Evolutionary conservation across 1,140 invertebrate genomes (phyloP).

Genomic region (Pinna nobilis): DNA sequence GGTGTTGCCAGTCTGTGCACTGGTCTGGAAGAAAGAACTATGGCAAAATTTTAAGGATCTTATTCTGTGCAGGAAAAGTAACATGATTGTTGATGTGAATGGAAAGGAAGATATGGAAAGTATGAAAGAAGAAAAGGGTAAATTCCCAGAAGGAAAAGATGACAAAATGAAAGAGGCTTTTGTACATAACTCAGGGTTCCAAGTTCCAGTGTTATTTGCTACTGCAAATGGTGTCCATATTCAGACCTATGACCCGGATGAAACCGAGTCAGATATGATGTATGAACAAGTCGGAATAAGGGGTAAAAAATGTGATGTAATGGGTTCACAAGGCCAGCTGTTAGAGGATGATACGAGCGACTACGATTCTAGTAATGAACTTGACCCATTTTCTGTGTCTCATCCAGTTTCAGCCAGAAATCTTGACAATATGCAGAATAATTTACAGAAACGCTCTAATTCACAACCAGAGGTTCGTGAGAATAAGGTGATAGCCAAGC

Average conservation of each 20-base stretch:
- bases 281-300: slow-evolving; percentile 33
- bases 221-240: slow-evolving; percentile 70
- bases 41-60: slow-evolving; percentile 66
- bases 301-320: slow-evolving; percentile 65
- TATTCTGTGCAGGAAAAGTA: slow-evolving; percentile 64
- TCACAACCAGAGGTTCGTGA: slow-evolving; percentile 50
- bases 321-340: slow-evolving; percentile 51
- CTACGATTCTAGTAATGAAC: slow-evolving; percentile 68
- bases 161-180: slow-evolving; percentile 33
- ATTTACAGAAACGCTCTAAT: slow-evolving; percentile 38
- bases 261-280: slow-evolving; percentile 36
- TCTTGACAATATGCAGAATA: slow-evolving; percentile 28
- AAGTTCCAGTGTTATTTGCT: slow-evolving; percentile 70
- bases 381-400: slow-evolving; percentile 60
- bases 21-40: slow-evolving; percentile 63
- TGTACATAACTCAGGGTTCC: slow-evolving; percentile 46
- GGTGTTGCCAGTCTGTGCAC: slow-evolving; percentile 59
- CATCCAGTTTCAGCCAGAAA: slow-evolving; percentile 55
- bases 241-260: slow-evolving; percentile 48
- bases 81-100: slow-evolving; percentile 63
- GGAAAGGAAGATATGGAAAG: slow-evolving; percentile 25
- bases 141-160: slow-evolving; percentile 41
- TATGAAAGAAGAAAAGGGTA: slow-evolving; percentile 28
- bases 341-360: slow-evolving; percentile 66
- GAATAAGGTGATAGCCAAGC: background rate